Evolutionary conservation across 2,113 vertebrate genomes (phyloP).

Genomic region (Scophthalmus maximus): DNA sequence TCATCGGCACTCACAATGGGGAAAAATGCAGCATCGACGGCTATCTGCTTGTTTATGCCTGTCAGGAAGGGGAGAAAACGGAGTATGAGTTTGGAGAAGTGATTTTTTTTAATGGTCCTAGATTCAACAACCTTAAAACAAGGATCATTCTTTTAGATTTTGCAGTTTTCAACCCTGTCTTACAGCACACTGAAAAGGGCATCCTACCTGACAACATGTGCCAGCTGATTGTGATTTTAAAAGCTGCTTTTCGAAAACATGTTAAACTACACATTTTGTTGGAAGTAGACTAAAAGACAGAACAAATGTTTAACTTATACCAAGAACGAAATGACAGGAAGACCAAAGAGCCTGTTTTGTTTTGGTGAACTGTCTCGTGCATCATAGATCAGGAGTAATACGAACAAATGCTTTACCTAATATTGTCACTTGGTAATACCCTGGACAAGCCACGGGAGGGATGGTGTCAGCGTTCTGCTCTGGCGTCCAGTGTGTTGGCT

Average conservation of each 20-base stretch:
- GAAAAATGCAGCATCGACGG: constrained; percentile 86
- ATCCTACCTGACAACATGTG: no score
- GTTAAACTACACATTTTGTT: no score
- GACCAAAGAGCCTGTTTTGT: no score
- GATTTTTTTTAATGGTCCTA: not conserved
- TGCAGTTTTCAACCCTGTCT: not conserved
- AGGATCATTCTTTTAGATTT: not conserved
- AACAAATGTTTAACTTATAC: constrained; percentile 7
- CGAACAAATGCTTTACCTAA: constrained; percentile 82
- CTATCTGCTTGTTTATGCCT: constrained; percentile 90
- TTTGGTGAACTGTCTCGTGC: no score
- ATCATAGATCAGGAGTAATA: constrained; percentile 2
- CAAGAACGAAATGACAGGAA: constrained; percentile 5
- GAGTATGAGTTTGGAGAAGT: not conserved
- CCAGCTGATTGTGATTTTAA: no score
- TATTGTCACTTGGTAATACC: constrained; percentile 88
- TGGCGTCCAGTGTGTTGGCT: constrained; percentile 82
- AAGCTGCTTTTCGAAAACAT: no score
- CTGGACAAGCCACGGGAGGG: constrained; percentile 71
- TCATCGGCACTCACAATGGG: constrained; percentile 80
- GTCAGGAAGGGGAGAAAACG: constrained; percentile 43
- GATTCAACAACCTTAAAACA: not conserved
- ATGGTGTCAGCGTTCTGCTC: constrained; percentile 59
- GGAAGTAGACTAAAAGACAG: not conserved
- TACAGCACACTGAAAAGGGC: not conserved